These are phyloP conservation scores for Leptinotarsa undecemlineata DNA, from an alignment of 1,140 invertebrate genomes.

Conservation along the genomic window DNA sequence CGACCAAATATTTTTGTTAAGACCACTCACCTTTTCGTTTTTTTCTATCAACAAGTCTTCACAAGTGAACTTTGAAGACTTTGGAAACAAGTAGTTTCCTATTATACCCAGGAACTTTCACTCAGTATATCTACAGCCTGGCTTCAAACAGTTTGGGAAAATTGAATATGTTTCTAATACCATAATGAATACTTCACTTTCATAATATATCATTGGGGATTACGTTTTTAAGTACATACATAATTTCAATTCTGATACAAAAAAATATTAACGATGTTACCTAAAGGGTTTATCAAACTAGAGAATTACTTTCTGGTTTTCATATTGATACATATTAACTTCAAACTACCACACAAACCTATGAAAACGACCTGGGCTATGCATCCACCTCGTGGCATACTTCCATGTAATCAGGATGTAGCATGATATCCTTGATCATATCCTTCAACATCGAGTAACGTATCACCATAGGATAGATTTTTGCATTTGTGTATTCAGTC, in stretches of 20 bases:
- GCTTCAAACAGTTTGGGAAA: too few relatives aligned
- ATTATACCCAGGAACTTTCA: too few relatives aligned
- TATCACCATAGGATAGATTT: constrained; percentile 90
- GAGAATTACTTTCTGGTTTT: background rate
- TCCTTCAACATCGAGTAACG: constrained; percentile 92
- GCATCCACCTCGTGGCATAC: constrained; percentile 86
- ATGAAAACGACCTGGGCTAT: constrained; percentile 58
- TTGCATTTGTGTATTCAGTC: constrained; percentile 85
- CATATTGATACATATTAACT: background rate
- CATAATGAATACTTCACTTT: background rate
- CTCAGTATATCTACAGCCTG: too few relatives aligned
- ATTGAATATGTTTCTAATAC: too few relatives aligned
- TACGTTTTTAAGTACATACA: too few relatives aligned
- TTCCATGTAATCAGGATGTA: constrained; percentile 93
- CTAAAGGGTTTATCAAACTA: background rate
- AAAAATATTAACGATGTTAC: background rate
- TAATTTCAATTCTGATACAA: background rate
- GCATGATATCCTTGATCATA: constrained; percentile 93
- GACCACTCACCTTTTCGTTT: too few relatives aligned
- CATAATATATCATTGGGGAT: background rate
- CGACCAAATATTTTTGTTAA: too few relatives aligned
- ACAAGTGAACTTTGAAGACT: too few relatives aligned
- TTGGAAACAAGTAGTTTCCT: too few relatives aligned
- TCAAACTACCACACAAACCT: constrained; percentile 20
- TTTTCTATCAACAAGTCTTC: too few relatives aligned